Conservation (phyloP, 1,140 invertebrate genomes). For the Wiebesia pumilae region DNA sequence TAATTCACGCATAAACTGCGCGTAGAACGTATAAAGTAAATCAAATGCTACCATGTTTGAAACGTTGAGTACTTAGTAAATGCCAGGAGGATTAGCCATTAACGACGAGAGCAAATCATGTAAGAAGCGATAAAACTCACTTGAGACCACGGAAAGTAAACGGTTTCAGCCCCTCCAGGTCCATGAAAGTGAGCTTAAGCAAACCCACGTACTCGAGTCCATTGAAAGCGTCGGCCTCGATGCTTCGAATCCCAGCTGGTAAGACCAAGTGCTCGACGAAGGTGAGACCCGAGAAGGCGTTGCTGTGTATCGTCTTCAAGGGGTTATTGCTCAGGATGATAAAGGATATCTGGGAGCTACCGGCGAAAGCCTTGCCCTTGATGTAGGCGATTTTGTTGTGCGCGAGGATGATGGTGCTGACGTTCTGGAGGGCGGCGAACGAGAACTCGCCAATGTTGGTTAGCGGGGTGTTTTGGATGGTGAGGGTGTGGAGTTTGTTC, state of each 20-base stretch:
- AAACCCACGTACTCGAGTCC: conserved; percentile 83
- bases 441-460: conserved; percentile 85
- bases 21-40: too few species aligned
- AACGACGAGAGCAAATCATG: too few species aligned
- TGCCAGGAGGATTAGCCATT: too few species aligned
- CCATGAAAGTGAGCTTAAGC: conserved; percentile 88
- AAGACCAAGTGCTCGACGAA: conserved; percentile 85
- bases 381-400: conserved; percentile 87
- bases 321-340: conserved; percentile 87
- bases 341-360: conserved; percentile 85
- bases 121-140: conserved; percentile 10
- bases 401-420: conserved; percentile 83
- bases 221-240: conserved; percentile 86
- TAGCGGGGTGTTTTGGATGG: conserved; percentile 87
- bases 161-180: conserved; percentile 80
- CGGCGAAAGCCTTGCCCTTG: conserved; percentile 87
- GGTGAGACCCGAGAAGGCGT: conserved; percentile 86
- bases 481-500: conserved; percentile 83
- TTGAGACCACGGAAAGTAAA: conserved; percentile 85
- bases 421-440: conserved; percentile 87
- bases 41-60: too few species aligned
- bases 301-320: conserved; percentile 81
- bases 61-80: too few species aligned
- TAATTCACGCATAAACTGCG: too few species aligned
- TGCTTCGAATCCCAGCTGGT: conserved; percentile 83